A percentile compares a stretch with the other conserved stretches of the same genome.
Conservation (phyloP, 1,140 invertebrate species). For the Caenorhabditis tropicalis region DNA sequence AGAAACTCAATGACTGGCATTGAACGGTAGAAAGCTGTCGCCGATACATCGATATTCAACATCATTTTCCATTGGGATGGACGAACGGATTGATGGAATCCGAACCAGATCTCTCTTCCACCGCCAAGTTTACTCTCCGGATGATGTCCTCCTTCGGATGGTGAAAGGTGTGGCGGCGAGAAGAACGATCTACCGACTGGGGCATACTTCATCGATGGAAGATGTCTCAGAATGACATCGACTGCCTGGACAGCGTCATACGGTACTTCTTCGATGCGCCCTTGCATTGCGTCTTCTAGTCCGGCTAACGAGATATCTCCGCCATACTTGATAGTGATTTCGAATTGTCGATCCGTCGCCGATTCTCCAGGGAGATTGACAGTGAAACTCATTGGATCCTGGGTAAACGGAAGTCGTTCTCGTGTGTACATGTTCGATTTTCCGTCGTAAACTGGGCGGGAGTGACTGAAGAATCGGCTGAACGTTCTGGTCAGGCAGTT, state of each 20-base stretch:
- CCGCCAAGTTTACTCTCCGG: slow-evolving; percentile 80
- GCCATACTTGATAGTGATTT: slow-evolving; percentile 97
- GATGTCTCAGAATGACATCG: slow-evolving; percentile 98
- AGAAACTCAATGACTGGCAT: slow-evolving; percentile 99
- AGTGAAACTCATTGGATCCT: slow-evolving; percentile 83
- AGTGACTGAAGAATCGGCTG: slow-evolving; percentile 93
- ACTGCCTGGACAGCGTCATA: slow-evolving; percentile 94
- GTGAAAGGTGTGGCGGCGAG: slow-evolving; percentile 82
- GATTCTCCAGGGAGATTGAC: slow-evolving; percentile 95
- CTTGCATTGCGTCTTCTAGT: slow-evolving; percentile 98
- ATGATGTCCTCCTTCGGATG: slow-evolving; percentile 45
- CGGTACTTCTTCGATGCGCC: slow-evolving; percentile 82
- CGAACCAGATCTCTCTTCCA: slow-evolving; percentile 99
- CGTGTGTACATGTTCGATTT: slow-evolving; percentile 97
- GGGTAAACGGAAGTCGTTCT: slow-evolving; percentile 83
- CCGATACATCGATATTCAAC: slow-evolving; percentile 99
- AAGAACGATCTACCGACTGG: slow-evolving; percentile 99
- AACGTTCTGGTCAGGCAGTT: slow-evolving; percentile 98
- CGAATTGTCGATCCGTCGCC: slow-evolving; percentile 91
- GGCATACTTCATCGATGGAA: slow-evolving; percentile 98
- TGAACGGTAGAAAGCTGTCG: slow-evolving; percentile 99
- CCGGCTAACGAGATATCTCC: slow-evolving; percentile 85
- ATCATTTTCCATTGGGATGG: slow-evolving; percentile 99
- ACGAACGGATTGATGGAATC: slow-evolving; percentile 98
- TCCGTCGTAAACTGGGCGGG: slow-evolving; percentile 99